phyloP scores from a whole-genome alignment of 2,797 vertebrate species.

The Scolopax bukidnonensis region DNA sequence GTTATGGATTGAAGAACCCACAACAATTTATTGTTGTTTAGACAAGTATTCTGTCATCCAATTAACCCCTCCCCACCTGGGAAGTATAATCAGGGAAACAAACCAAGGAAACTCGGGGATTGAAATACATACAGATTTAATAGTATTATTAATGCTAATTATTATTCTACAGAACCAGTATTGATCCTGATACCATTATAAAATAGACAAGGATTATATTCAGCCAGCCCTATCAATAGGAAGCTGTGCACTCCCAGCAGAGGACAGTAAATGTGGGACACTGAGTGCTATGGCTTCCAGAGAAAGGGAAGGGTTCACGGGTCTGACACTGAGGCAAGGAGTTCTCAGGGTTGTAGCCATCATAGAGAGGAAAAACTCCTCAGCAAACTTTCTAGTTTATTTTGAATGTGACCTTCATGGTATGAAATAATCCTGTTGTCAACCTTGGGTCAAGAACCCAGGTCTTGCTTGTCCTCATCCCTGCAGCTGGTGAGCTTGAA shows the following conservation, averaged over 20 bases:
- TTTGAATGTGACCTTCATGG: background rate
- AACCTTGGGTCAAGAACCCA: background rate
- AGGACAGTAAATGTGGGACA: background rate
- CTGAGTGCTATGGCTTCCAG: background rate
- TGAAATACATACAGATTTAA: background rate
- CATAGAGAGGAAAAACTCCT: background rate
- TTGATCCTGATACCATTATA: background rate
- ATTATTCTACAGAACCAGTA: background rate
- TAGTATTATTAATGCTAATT: background rate
- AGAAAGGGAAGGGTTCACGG: background rate
- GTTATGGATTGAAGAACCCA: background rate
- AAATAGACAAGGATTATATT: background rate
- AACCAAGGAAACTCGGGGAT: background rate
- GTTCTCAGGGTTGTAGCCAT: background rate
- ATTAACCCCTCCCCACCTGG: background rate
- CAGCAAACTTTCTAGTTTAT: background rate
- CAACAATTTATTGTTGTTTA: background rate
- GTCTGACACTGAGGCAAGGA: background rate
- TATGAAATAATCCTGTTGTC: background rate
- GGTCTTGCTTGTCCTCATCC: background rate
- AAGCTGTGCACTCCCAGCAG: background rate
- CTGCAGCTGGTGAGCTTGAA: background rate
- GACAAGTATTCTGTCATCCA: background rate
- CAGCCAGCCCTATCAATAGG: background rate
- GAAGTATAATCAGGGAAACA: background rate